Percentiles rank a stretch among this genome's conserved stretches.
phyloP scores from a whole-genome alignment of 1,140 invertebrate species.

The Cherax quadricarinatus region DNA sequence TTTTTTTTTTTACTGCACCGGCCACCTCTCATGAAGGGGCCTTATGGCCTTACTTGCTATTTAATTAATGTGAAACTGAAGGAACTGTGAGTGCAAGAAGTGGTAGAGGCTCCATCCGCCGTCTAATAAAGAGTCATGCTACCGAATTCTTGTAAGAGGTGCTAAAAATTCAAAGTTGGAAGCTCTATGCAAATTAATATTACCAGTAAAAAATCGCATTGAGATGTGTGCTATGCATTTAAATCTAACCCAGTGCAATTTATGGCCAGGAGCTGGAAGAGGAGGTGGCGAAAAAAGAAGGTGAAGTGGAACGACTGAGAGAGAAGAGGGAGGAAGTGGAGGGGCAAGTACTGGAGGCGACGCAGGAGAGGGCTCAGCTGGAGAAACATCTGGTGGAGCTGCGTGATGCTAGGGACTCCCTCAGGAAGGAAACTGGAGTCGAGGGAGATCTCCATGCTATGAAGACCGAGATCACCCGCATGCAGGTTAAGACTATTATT shows the following conservation, averaged over 20 bases:
- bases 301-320: not conserved
- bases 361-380: conserved; percentile 44
- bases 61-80: too few relatives aligned
- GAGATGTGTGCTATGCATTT: not conserved
- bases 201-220: too few relatives aligned
- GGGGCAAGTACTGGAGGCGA: conserved; percentile 36
- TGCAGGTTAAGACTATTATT: conserved; percentile 37
- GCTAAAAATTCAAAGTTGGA: too few relatives aligned
- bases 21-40: too few relatives aligned
- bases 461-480: conserved; percentile 64
- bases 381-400: conserved; percentile 51
- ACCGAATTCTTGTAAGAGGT: too few relatives aligned
- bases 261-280: conserved; percentile 42
- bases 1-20: too few relatives aligned
- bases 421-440: conserved; percentile 50
- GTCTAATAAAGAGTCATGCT: too few relatives aligned
- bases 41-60: too few relatives aligned
- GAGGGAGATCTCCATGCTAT: conserved; percentile 59
- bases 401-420: conserved; percentile 37
- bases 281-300: conserved; percentile 27
- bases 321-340: conserved; percentile 43
- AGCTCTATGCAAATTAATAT: too few relatives aligned
- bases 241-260: not conserved
- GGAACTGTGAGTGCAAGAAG: too few relatives aligned
- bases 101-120: too few relatives aligned